Evolutionary conservation across 2,113 vertebrate species (phyloP).

Genomic region (Pavo muticus): DNA sequence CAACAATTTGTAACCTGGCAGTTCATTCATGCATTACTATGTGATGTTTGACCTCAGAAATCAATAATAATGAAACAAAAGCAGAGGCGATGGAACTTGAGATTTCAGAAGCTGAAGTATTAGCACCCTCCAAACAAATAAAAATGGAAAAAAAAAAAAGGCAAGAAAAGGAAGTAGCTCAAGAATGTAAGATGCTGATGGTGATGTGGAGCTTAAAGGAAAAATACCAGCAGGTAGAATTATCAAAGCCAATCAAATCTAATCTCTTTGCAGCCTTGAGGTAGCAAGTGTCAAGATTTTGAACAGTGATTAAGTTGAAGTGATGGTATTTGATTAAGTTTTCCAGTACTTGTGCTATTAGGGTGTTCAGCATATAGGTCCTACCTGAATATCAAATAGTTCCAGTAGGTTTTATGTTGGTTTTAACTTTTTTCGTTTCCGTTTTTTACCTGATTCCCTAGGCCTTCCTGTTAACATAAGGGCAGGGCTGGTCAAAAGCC

Average conservation of each 20-base stretch:
- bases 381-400: slow-evolving; percentile 91
- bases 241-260: slow-evolving; percentile 78
- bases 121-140: slow-evolving; percentile 45
- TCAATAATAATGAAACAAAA: slow-evolving; percentile 64
- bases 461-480: slow-evolving; percentile 96
- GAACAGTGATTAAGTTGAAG: slow-evolving; percentile 74
- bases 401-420: slow-evolving; percentile 87
- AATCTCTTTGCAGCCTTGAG: slow-evolving; percentile 67
- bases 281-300: slow-evolving; percentile 71
- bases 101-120: slow-evolving; percentile 61
- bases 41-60: slow-evolving; percentile 54
- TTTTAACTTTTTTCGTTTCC: slow-evolving; percentile 95
- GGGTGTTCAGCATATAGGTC: slow-evolving; percentile 70
- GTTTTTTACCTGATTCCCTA: slow-evolving; percentile 96
- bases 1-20: slow-evolving; percentile 14
- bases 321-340: slow-evolving; percentile 69
- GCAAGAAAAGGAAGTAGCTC: slow-evolving; percentile 25
- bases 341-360: slow-evolving; percentile 73
- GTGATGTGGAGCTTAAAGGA: slow-evolving; percentile 73
- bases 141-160: background rate
- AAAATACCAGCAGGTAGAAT: slow-evolving; percentile 72
- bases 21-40: slow-evolving; percentile 34
- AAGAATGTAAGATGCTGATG: slow-evolving; percentile 66
- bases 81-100: slow-evolving; percentile 57
- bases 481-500: slow-evolving; percentile 85